phyloP scores from a whole-genome alignment of 2,888 invertebrate species.

The Arge pagana region DNA sequence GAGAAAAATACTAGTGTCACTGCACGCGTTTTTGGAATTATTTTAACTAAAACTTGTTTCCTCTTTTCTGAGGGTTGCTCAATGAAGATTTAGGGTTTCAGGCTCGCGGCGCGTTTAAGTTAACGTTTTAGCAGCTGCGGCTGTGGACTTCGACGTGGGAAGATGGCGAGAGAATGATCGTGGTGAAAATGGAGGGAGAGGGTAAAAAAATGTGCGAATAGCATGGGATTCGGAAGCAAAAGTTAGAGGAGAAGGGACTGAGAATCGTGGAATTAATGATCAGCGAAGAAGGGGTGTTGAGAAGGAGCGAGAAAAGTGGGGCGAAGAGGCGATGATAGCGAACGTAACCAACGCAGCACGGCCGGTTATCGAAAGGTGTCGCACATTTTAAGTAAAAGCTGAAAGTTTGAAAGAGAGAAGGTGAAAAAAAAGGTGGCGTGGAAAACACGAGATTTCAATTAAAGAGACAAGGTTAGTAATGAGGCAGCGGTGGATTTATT shows the following conservation, averaged over 20 bases:
- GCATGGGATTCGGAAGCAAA: constrained; percentile 1
- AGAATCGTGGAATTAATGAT: not conserved
- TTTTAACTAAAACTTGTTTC: too few species aligned
- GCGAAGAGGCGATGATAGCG: too few species aligned
- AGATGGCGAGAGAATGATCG: not conserved
- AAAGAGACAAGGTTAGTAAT: constrained; percentile 66
- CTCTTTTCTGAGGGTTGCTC: too few species aligned
- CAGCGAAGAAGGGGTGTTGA: constrained; percentile 1
- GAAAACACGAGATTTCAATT: constrained; percentile 68
- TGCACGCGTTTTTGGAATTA: too few species aligned
- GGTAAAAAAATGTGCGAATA: constrained; percentile 3
- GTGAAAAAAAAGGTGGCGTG: constrained; percentile 33
- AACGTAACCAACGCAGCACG: not conserved
- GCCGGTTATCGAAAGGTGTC: constrained; percentile 46
- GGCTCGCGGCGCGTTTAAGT: too few species aligned
- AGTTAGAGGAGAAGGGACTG: constrained; percentile 2
- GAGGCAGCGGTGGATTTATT: constrained; percentile 58
- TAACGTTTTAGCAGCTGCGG: too few species aligned
- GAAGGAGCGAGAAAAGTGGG: too few species aligned
- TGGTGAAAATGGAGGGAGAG: constrained; percentile 3
- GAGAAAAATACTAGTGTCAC: too few species aligned
- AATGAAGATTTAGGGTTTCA: too few species aligned
- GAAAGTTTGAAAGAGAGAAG: constrained; percentile 28
- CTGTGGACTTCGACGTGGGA: not conserved
- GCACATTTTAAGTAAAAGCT: constrained; percentile 45